Percentiles rank a stretch among this genome's conserved stretches.
phyloP scores from a whole-genome alignment of 2,797 vertebrate genomes.

The Eutrigla gurnardus region DNA sequence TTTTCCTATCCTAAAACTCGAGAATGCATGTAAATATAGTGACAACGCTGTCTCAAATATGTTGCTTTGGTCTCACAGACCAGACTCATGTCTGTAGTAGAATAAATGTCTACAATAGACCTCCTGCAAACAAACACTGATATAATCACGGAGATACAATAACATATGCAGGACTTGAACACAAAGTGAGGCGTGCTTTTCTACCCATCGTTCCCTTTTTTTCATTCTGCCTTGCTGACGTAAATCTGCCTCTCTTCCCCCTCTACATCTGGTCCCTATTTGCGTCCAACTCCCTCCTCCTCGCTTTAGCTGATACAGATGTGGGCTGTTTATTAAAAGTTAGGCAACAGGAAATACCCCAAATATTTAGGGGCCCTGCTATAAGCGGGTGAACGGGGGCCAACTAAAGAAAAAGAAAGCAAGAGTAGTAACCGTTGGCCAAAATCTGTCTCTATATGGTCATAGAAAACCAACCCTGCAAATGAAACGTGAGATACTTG shows the following conservation, averaged over 20 bases:
- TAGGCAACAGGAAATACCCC: conserved; percentile 90
- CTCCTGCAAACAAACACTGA: background rate
- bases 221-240: conserved; percentile 56
- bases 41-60: conserved; percentile 2
- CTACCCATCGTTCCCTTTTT: conserved; percentile 34
- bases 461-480: conserved; percentile 41
- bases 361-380: conserved; percentile 81
- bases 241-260: conserved; percentile 50
- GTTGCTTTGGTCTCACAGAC: background rate
- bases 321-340: conserved; percentile 84
- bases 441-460: conserved; percentile 58
- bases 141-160: background rate
- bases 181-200: conserved; percentile 15
- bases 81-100: background rate
- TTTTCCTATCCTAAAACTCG: background rate
- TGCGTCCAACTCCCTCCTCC: conserved; percentile 64
- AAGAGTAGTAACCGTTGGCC: conserved; percentile 21
- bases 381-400: conserved; percentile 37
- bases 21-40: background rate
- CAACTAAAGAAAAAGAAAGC: conserved; percentile 49
- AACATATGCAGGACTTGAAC: conserved; percentile 21
- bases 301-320: conserved; percentile 88
- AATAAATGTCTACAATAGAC: background rate
- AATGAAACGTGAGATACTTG: conserved; percentile 25
- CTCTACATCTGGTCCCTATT: conserved; percentile 82